phyloP scores from a whole-genome alignment of 2,113 vertebrate species.

The Oreochromis spilurus region DNA sequence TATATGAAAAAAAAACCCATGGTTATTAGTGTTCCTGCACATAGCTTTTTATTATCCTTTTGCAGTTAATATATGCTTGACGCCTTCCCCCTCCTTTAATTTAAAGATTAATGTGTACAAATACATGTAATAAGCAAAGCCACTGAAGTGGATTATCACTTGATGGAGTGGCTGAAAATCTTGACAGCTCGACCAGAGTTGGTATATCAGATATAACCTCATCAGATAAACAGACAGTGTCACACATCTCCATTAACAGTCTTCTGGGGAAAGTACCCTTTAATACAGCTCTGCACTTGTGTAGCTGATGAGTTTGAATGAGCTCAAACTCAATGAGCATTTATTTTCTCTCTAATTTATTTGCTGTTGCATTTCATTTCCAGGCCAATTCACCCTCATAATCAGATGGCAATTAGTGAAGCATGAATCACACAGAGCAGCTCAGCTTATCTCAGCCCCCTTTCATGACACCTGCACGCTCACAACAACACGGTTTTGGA shows the following conservation, averaged over 20 bases:
- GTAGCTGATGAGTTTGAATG: conserved; percentile 45
- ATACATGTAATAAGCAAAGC: not conserved
- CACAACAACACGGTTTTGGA: conserved; percentile 68
- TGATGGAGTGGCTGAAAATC: conserved; percentile 15
- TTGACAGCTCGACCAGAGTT: conserved; percentile 10
- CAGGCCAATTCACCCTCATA: conserved; percentile 58
- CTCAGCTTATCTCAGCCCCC: conserved; percentile 15
- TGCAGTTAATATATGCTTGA: not conserved
- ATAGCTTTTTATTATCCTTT: not conserved
- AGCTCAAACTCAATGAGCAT: conserved; percentile 54
- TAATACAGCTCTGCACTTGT: conserved; percentile 38
- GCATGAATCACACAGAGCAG: conserved; percentile 51
- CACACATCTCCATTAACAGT: conserved; percentile 52
- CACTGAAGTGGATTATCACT: conserved; percentile 4
- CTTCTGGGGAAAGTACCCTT: conserved; percentile 47
- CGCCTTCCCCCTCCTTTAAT: not conserved
- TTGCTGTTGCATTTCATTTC: conserved; percentile 64
- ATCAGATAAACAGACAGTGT: conserved; percentile 43
- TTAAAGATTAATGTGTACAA: not conserved
- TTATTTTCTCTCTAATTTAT: conserved; percentile 61
- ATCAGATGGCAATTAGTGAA: conserved; percentile 66
- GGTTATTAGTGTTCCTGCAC: not conserved
- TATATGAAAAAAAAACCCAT: not conserved
- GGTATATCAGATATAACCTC: conserved; percentile 27
- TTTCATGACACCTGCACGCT: conserved; percentile 62